phyloP scores from a whole-genome alignment of 92 coral and sea anemone species.

The Actinostola sp. region DNA sequence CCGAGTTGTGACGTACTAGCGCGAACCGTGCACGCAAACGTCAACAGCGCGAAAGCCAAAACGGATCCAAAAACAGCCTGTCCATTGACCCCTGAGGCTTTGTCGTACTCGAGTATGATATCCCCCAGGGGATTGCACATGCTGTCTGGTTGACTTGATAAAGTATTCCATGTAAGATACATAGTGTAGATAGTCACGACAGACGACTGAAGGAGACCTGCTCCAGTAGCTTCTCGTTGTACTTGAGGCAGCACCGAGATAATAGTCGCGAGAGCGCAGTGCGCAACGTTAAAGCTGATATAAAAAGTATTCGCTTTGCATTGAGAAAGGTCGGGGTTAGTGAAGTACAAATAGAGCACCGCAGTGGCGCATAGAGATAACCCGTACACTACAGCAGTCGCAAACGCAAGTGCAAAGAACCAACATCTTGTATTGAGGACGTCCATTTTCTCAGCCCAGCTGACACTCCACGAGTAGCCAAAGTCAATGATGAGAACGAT shows the following conservation, averaged over 20 bases:
- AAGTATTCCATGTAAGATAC: conserved; percentile 98
- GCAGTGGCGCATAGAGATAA: conserved; percentile 86
- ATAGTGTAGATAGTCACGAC: conserved; percentile 91
- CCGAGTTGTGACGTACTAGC: conserved; percentile 96
- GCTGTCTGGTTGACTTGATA: conserved; percentile 91
- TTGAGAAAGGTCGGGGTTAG: conserved; percentile 82
- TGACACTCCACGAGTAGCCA: conserved; percentile 96
- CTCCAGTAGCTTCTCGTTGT: conserved; percentile 85
- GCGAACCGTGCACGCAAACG: conserved; percentile 96
- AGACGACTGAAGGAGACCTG: conserved; percentile 94
- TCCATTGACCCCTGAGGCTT: conserved; percentile 95
- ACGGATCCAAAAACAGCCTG: conserved; percentile 94
- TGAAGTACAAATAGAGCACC: conserved; percentile 80
- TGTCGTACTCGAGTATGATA: conserved; percentile 91
- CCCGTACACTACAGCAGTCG: conserved; percentile 87
- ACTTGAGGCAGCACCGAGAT: conserved; percentile 88
- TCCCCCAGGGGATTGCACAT: conserved; percentile 96
- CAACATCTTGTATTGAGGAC: conserved; percentile 88
- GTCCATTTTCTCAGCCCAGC: conserved; percentile 98
- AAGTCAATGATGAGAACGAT: conserved; percentile 88
- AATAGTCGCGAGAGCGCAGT: conserved; percentile 86
- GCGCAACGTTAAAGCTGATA: conserved; percentile 93
- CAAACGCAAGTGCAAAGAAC: conserved; percentile 90
- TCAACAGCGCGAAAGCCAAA: conserved; percentile 84
- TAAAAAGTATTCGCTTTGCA: conserved; percentile 94